phyloP scores from a whole-genome alignment of 1,140 invertebrate species.

The Drosophila kurseongensis region DNA sequence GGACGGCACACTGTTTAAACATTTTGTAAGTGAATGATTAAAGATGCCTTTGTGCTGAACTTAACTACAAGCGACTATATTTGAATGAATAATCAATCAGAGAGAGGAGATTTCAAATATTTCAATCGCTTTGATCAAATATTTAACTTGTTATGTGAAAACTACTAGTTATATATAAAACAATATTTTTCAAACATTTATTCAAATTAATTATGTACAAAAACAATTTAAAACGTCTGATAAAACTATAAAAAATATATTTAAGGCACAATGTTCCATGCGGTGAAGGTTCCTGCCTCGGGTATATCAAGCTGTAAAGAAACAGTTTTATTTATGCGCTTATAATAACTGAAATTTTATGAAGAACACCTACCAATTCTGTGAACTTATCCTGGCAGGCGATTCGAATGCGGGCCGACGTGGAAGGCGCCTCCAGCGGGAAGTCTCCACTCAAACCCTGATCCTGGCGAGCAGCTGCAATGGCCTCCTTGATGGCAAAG shows the following conservation, averaged over 20 bases:
- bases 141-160: too few relatives aligned
- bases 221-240: not conserved
- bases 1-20: too few relatives aligned
- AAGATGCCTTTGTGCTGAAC: too few relatives aligned
- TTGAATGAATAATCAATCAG: too few relatives aligned
- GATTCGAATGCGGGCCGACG: slow-evolving; percentile 94
- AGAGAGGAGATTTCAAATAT: too few relatives aligned
- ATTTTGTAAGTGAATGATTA: too few relatives aligned
- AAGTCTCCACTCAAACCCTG: slow-evolving; percentile 88
- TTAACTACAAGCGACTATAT: too few relatives aligned
- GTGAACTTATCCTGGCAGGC: slow-evolving; percentile 94
- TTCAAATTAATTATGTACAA: not conserved
- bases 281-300: slow-evolving; percentile 85
- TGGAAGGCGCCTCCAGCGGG: slow-evolving; percentile 93
- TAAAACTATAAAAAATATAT: not conserved
- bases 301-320: slow-evolving; percentile 85
- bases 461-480: slow-evolving; percentile 91
- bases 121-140: too few relatives aligned
- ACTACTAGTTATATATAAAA: too few relatives aligned
- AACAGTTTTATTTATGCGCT: not conserved
- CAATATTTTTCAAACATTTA: not conserved
- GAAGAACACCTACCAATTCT: slow-evolving; percentile 87
- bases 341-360: too few relatives aligned
- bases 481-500: slow-evolving; percentile 96
- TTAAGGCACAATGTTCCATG: slow-evolving; percentile 87